Base-by-base conservation (phyloP, 1,140 invertebrate species). In the Drosophila simulans region DNA sequence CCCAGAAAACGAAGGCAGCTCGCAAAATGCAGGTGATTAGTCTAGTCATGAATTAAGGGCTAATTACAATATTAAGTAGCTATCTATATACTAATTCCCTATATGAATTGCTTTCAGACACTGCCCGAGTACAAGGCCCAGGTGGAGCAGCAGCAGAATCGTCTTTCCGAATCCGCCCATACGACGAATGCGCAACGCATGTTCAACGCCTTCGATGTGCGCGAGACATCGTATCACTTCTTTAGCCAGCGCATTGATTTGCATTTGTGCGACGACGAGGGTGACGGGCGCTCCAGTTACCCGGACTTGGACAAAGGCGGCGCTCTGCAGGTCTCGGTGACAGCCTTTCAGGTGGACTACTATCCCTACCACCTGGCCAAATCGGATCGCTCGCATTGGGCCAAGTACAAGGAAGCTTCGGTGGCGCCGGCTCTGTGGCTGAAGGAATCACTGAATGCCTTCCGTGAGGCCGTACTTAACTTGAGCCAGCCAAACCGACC, bases 161-260 rank as follows among this genome's bases (percentile, higher is more conserved):
- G 93, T 53, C 92, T 93, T 35, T 93, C 95, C 40, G 93, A 94
- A 43, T 94, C 94, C 25, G 57, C 78, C 10, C 66, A 82, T 45
- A 92, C 92, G 58, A 93, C 93, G 52, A 91, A 93, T 43, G 93
- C 95, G 31, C 94, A 94, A 35, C 95, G 94, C 83, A 94, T 97
- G 88, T 99, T 99, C 93, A 94, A 95, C 17, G 95, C 95, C 63
- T 98, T 97, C 93, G 98, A 99, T 94, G 97, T 99, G 31, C 93
- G 97, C 5, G 98, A 99, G 93, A 99, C 99, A 0, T 99, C 98
- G 1, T 99, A 99, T 94, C 99, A 99, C 93, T 95, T 99, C 91
- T 95, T 98, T 60, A 97, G 97, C 66, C 96, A 97, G 54, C 95
- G 97, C 86, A 98, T 99, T 85, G 98, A 99, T 93, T 94, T 99